These are phyloP conservation scores for Luperina nickerlii DNA, from an alignment of 2,888 invertebrate genomes.

Conservation along the genomic window DNA sequence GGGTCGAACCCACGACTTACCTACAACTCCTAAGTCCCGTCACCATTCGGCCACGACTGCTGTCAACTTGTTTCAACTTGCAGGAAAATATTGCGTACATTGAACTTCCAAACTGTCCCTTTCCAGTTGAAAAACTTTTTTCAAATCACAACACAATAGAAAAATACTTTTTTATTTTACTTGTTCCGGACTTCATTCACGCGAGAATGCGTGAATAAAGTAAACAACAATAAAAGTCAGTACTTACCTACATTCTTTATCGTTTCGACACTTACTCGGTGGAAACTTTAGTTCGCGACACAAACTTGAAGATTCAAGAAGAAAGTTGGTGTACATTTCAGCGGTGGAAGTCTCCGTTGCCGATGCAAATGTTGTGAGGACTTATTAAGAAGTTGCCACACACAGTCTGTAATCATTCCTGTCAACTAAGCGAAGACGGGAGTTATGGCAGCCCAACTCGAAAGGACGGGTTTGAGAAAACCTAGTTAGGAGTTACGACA, in stretches of 20 bases:
- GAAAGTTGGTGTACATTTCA: slow-evolving; percentile 81
- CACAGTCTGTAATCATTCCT: slow-evolving; percentile 83
- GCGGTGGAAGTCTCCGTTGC: slow-evolving; percentile 71
- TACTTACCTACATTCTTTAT: slow-evolving; percentile 61
- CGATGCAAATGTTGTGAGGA: slow-evolving; percentile 87
- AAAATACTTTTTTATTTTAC: slow-evolving; percentile 57
- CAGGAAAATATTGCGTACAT: slow-evolving; percentile 27
- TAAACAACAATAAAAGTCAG: slow-evolving; percentile 61
- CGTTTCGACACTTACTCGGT: slow-evolving; percentile 55
- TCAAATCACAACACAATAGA: slow-evolving; percentile 54
- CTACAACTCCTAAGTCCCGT: no score
- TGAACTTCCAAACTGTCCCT: slow-evolving; percentile 49
- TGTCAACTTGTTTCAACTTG: not conserved
- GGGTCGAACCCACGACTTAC: not conserved
- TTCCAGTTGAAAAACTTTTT: slow-evolving; percentile 57
- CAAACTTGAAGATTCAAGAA: slow-evolving; percentile 69
- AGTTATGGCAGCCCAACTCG: slow-evolving; percentile 56
- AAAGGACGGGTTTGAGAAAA: slow-evolving; percentile 67
- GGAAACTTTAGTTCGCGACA: slow-evolving; percentile 57
- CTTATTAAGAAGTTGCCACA: slow-evolving; percentile 87
- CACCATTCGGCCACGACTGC: not conserved
- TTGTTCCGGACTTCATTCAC: slow-evolving; percentile 56
- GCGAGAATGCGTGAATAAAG: slow-evolving; percentile 58
- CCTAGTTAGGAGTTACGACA: slow-evolving; percentile 63
- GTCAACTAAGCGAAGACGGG: slow-evolving; percentile 80